Base-by-base conservation (phyloP, 2,113 vertebrate species). In the Pachyramphus minor region DNA sequence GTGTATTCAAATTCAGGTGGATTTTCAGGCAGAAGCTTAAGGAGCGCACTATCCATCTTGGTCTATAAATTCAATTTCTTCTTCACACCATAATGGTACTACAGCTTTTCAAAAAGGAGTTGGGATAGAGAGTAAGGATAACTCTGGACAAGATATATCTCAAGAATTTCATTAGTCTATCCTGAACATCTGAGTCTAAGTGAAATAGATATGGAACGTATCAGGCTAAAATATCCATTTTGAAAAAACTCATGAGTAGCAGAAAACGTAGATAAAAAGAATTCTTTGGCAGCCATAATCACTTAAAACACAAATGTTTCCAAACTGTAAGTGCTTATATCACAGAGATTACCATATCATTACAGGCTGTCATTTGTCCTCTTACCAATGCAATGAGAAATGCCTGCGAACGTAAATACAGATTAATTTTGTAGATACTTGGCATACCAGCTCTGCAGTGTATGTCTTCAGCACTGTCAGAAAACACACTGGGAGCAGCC, bases 261-360 rank as follows among this genome's bases (percentile, higher is more conserved):
- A 25, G 66, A 87, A 87, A 87, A 33, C 24, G 42, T 16, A 49
- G 87, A 94, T 89, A 95, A 89, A 87, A 71, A 82, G 55, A 84
- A 75, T 77, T 79, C 49, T 85, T 90, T 93, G 83, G 83, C 92
- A 95, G 44, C 19, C 41, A 7, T 56, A 71, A 8, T 60, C 52
- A 79, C 73, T 86, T 94, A 68, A 93, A 84, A 68, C 66, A 62
- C 33, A 79, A 84, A 76, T 13, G 23, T 88, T 95, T 95, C 66
- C 84, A 90, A 84, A 87, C 62, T 79, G 6, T 59, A 79, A 92
- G 85, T 74, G 72, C 81, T 79, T 76, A 14, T 95, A 97, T 87
- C 83, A 28, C 23, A 30, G 60, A 89, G 91, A 93, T 91, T 94
- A 94, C 64, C 14, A 3, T 92, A 96, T 96, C 88, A 81, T 84